phyloP scores from a whole-genome alignment of 2,113 vertebrate genomes.

The Mormoops blainvillei region DNA sequence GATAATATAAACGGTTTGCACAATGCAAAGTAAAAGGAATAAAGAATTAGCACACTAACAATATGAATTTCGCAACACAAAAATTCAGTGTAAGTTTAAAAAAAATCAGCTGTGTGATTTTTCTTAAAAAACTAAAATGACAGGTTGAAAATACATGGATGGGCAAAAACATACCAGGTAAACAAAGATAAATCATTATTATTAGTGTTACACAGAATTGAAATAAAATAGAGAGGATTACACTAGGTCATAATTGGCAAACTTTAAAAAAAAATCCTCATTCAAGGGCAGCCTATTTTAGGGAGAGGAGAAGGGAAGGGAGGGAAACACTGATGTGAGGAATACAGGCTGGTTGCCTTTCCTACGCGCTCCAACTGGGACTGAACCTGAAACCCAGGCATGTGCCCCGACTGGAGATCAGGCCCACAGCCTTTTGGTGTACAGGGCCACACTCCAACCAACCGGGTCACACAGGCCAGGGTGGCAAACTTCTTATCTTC shows the following conservation, averaged over 20 bases:
- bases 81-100: neutral
- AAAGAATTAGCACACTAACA: neutral
- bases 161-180: neutral
- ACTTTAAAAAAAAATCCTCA: too few species aligned
- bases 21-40: neutral
- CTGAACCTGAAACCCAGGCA: too few species aligned
- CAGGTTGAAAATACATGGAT: neutral
- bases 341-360: too few species aligned
- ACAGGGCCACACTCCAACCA: too few species aligned
- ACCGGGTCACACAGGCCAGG: too few species aligned
- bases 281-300: too few species aligned
- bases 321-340: too few species aligned
- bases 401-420: too few species aligned
- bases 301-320: too few species aligned
- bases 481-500: neutral
- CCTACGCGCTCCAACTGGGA: too few species aligned
- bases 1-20: neutral
- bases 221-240: neutral
- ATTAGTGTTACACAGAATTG: neutral
- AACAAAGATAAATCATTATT: neutral
- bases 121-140: neutral
- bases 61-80: neutral
- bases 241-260: neutral
- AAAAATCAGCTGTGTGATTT: neutral
- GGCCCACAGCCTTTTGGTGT: too few species aligned